Base-by-base conservation (phyloP, 1,140 invertebrate species). In the Eciton burchellii region DNA sequence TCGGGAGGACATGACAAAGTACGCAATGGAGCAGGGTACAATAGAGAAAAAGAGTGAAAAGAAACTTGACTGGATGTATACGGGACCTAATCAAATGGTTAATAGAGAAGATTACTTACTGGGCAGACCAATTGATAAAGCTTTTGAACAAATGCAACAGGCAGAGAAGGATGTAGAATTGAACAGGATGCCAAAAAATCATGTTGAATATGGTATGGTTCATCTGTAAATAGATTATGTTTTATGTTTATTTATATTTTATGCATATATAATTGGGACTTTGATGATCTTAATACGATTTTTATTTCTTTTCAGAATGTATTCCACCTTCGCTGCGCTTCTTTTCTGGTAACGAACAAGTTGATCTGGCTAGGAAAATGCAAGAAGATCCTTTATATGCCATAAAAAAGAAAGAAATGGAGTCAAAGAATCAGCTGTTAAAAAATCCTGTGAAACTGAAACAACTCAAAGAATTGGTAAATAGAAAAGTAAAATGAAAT, bases 51-150 rank as follows among this genome's bases (percentile, higher is more conserved):
- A 95, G 29, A 94, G 94, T 70, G 95, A 96, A 35, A 95, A 95
- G 63, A 96, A 97, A 82, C 91, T 99, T 57, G 97, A 98, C 90
- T 99, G 98, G 98, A 98, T 99, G 98, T 98, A 98, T 91, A 97
- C 98, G 95, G 96, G 96, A 87, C 96, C 96, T 11, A 96, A 96
- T 87, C 96, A 96, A 87, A 93, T 95, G 74, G 95, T 97, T 5
- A 96, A 98, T 84, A 93, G 96, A 47, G 98, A 99, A 91, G 98
- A 99, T 81, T 99, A 99, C 94, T 94, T 99, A 2, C 93, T 98
- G n/a, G 98, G 98, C 0, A 96, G 97, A 89, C 94, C 96, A 71
- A 96, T 99, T 81, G 98, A 99, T 89, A 98, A 98, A 93, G 95
- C 96, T 57, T 96, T 98, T 93, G 97, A 98, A 82, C 94, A 96